These are phyloP conservation scores for Lepidocolaptes lacrymiger DNA, from an alignment of 2,797 vertebrate species.

Conservation along the genomic window DNA sequence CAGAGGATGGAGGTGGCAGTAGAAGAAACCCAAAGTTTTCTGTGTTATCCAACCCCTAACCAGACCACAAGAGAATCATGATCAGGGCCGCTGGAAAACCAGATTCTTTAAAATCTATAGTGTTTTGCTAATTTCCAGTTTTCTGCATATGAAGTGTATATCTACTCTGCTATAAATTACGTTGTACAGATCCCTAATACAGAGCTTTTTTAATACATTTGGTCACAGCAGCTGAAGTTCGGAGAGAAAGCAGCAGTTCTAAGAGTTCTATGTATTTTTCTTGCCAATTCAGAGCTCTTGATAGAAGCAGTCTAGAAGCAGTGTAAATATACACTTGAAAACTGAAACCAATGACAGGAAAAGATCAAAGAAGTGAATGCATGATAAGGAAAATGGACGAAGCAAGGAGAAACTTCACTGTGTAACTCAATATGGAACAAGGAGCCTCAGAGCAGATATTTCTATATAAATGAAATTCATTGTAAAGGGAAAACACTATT, in stretches of 20 bases:
- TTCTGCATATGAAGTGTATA: constrained; percentile 58
- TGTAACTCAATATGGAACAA: constrained; percentile 4
- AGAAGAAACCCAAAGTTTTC: constrained; percentile 79
- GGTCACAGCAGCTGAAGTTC: constrained; percentile 47
- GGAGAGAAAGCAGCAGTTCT: constrained; percentile 45
- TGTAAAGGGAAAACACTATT: not conserved
- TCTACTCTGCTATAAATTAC: constrained; percentile 40
- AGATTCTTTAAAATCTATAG: constrained; percentile 67
- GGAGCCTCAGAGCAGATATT: constrained; percentile 9
- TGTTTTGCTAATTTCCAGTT: constrained; percentile 66
- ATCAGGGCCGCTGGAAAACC: constrained; percentile 78
- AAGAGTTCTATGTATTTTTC: constrained; percentile 57
- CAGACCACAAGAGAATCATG: constrained; percentile 80
- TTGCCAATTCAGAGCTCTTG: constrained; percentile 61
- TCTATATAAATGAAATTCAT: constrained; percentile 15
- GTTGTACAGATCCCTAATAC: not conserved
- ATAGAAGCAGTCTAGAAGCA: constrained; percentile 54
- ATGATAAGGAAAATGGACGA: constrained; percentile 54
- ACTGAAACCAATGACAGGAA: constrained; percentile 67
- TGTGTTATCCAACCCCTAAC: constrained; percentile 81
- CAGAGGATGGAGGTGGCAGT: constrained; percentile 80
- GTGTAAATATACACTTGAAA: constrained; percentile 70
- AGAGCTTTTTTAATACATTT: constrained; percentile 54
- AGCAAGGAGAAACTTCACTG: constrained; percentile 65
- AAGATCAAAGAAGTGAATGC: constrained; percentile 64